phyloP scores from a whole-genome alignment of 2,888 invertebrate genomes.

The Melipona beecheii region DNA sequence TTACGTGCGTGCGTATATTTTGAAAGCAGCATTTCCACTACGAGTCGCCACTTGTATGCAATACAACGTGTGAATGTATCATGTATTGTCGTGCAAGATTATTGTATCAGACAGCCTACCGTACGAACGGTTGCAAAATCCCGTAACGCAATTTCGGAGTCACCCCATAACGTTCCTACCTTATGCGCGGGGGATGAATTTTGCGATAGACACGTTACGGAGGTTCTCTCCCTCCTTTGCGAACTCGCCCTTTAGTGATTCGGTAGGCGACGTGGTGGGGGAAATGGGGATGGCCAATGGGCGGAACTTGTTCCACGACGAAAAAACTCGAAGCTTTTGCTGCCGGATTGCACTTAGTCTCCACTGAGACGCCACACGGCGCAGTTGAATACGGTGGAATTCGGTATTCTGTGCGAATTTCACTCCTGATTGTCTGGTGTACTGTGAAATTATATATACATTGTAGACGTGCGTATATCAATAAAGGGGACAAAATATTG shows the following conservation, averaged over 20 bases:
- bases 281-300: constrained; percentile 33
- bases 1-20: too few relatives aligned
- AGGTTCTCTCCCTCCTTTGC: not conserved
- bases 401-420: not conserved
- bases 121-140: not conserved
- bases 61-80: too few relatives aligned
- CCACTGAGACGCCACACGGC: constrained; percentile 74
- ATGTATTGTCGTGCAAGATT: not conserved
- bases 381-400: constrained; percentile 41
- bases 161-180: constrained; percentile 1
- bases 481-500: not conserved
- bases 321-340: constrained; percentile 15
- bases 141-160: constrained; percentile 21
- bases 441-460: not conserved
- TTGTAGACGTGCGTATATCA: too few relatives aligned
- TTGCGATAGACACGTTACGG: too few relatives aligned
- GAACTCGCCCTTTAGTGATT: constrained; percentile 9
- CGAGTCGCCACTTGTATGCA: too few relatives aligned
- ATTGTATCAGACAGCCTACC: not conserved
- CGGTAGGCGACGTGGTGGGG: constrained; percentile 4
- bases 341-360: constrained; percentile 72
- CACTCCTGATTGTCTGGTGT: not conserved
- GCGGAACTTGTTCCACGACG: constrained; percentile 42
- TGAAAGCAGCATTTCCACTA: too few relatives aligned
- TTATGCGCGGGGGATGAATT: not conserved